Evolutionary conservation across 1,140 invertebrate species (phyloP).

Genomic region (Acarapis woodi): DNA sequence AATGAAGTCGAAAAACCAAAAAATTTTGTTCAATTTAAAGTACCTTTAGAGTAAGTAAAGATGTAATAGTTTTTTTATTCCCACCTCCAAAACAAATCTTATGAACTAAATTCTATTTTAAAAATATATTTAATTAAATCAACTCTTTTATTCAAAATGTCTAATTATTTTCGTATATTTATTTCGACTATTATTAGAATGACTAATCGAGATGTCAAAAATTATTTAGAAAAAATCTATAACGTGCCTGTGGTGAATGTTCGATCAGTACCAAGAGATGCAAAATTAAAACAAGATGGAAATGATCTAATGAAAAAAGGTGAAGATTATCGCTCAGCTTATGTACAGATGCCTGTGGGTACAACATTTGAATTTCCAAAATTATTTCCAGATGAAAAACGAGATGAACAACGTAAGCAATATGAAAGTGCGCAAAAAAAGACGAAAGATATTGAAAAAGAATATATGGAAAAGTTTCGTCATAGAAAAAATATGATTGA

Average conservation of each 20-base stretch:
- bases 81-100: not conserved
- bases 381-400: conserved; percentile 15
- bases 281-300: conserved; percentile 15
- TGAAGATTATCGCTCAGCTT: conserved; percentile 53
- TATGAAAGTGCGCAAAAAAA: not conserved
- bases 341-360: conserved; percentile 28
- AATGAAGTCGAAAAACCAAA: conserved; percentile 26
- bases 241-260: conserved; percentile 42
- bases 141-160: not conserved
- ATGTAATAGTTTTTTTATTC: not conserved
- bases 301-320: conserved; percentile 41
- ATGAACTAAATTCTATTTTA: too few species aligned
- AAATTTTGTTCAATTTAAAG: conserved; percentile 50
- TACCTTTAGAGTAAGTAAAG: conserved; percentile 29
- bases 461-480: too few species aligned
- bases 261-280: conserved; percentile 17
- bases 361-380: conserved; percentile 17
- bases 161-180: not conserved
- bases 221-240: conserved; percentile 85
- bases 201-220: conserved; percentile 53
- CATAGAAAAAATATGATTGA: too few species aligned
- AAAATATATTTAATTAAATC: too few species aligned
- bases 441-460: not conserved
- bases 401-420: conserved; percentile 4
- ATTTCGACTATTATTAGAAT: conserved; percentile 21